Evolutionary conservation across 2,888 invertebrate species (phyloP).

Genomic region (Lypha dubia): DNA sequence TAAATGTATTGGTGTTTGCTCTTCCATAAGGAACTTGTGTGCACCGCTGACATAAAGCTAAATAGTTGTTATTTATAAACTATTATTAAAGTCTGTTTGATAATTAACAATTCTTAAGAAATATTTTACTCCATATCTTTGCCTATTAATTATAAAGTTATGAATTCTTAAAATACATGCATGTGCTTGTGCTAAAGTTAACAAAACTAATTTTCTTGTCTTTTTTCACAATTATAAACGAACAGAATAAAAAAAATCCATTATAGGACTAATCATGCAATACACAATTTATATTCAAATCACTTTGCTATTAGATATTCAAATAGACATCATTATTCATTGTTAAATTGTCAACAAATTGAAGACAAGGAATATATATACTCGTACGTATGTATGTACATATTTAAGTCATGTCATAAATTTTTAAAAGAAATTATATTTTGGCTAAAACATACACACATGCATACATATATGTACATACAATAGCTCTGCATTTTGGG

Average conservation of each 20-base stretch:
- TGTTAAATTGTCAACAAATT: constrained; percentile 28
- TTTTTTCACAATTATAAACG: background rate
- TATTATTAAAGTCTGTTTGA: too few species aligned
- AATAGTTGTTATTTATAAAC: too few species aligned
- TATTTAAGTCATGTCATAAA: constrained; percentile 33
- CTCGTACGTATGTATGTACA: too few species aligned
- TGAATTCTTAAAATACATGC: background rate
- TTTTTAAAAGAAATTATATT: constrained; percentile 2
- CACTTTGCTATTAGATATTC: constrained; percentile 6
- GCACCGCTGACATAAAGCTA: too few species aligned
- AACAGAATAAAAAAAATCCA: constrained; percentile 3
- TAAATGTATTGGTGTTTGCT: too few species aligned
- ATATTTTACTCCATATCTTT: too few species aligned
- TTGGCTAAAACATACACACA: background rate
- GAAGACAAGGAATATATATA: background rate
- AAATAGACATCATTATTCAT: constrained; percentile 34
- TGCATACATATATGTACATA: background rate
- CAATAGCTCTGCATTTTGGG: too few species aligned
- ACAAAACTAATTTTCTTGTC: background rate
- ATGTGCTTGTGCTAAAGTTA: background rate
- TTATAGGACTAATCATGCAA: constrained; percentile 38
- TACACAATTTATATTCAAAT: constrained; percentile 35
- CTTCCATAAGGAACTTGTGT: too few species aligned
- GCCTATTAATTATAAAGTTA: background rate
- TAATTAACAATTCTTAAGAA: too few species aligned